These are phyloP conservation scores for Tupaia tana DNA, from an alignment of 2,113 vertebrate species.

Conservation along the genomic window DNA sequence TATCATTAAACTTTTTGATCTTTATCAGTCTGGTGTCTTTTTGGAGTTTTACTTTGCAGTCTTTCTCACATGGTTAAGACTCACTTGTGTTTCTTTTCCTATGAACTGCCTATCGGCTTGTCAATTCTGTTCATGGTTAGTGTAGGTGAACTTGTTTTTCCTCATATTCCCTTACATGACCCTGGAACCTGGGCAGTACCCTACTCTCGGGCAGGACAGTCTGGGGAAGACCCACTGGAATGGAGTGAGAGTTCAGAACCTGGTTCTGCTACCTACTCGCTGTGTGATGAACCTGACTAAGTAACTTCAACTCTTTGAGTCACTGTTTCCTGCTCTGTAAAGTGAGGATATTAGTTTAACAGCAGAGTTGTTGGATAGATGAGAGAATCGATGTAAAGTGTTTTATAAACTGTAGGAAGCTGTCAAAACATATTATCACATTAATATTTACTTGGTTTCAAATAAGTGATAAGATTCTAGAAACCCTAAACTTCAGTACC, in stretches of 20 bases:
- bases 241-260: not conserved
- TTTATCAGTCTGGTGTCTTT: not conserved
- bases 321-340: not conserved
- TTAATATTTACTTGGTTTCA: conserved; percentile 45
- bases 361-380: not conserved
- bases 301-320: not conserved
- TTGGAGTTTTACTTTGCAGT: not conserved
- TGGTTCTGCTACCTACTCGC: not conserved
- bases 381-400: not conserved
- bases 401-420: not conserved
- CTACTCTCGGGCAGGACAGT: not conserved
- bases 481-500: not conserved
- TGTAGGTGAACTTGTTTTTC: not conserved
- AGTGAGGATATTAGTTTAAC: not conserved
- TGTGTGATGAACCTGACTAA: not conserved
- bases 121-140: not conserved
- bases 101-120: not conserved
- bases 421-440: not conserved
- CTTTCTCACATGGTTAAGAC: not conserved
- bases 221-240: not conserved
- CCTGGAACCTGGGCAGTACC: not conserved
- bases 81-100: not conserved
- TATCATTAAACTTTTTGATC: not conserved
- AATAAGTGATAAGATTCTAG: not conserved
- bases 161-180: not conserved